phyloP scores from a whole-genome alignment of 1,140 invertebrate species.

The Hormaphis cornu region DNA sequence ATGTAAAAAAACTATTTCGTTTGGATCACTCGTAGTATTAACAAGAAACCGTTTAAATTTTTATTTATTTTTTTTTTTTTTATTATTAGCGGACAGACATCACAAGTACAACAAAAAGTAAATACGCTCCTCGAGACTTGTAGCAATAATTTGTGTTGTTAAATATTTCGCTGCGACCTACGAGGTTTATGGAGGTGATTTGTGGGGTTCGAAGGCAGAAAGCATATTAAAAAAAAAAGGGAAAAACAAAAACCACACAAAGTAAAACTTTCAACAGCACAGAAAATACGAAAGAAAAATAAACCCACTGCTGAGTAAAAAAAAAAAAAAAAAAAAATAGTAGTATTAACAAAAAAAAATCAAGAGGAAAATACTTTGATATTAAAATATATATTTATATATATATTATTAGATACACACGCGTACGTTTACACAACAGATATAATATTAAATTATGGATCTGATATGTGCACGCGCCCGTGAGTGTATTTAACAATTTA shows the following conservation, averaged over 20 bases:
- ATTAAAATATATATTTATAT: neutral
- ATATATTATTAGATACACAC: neutral
- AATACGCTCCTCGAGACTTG: neutral
- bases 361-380: constrained; percentile 22
- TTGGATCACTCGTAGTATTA: too few species aligned
- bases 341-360: too few species aligned
- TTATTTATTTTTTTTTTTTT: too few species aligned
- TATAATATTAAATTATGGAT: neutral
- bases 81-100: neutral
- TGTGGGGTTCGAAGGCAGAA: neutral
- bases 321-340: too few species aligned
- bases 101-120: constrained; percentile 18
- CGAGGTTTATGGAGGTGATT: neutral
- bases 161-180: neutral
- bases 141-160: neutral
- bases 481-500: neutral
- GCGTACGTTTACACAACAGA: neutral
- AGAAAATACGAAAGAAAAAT: constrained; percentile 20
- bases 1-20: too few species aligned
- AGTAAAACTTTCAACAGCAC: constrained; percentile 29
- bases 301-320: constrained; percentile 17
- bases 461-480: neutral
- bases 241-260: constrained; percentile 24
- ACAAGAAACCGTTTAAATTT: too few species aligned
- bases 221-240: constrained; percentile 1